Evolutionary conservation across 2,888 invertebrate species (phyloP).

Genomic region (Hypselothyrea guttata): DNA sequence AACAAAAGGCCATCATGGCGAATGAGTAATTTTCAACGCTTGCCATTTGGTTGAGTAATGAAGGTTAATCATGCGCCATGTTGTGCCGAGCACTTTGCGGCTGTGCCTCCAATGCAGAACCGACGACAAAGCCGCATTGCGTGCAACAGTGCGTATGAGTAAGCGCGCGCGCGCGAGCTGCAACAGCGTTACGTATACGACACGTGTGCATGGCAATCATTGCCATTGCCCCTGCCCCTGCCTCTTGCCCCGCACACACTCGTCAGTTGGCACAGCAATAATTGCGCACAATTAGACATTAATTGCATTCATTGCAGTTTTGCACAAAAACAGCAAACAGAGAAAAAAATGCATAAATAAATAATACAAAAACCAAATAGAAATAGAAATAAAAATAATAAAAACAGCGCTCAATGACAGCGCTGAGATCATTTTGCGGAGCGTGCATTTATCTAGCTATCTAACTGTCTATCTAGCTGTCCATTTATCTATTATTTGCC

Average conservation of each 20-base stretch:
- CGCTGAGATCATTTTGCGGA: slow-evolving; percentile 57
- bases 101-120: slow-evolving; percentile 31
- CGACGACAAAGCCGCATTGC: slow-evolving; percentile 11
- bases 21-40: slow-evolving; percentile 61
- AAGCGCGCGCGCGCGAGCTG: too few relatives aligned
- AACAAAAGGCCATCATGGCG: slow-evolving; percentile 48
- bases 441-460: slow-evolving; percentile 20
- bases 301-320: slow-evolving; percentile 65
- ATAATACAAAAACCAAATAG: too few relatives aligned
- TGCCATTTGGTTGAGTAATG: slow-evolving; percentile 44
- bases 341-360: too few relatives aligned
- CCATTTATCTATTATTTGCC: slow-evolving; percentile 7
- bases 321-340: slow-evolving; percentile 12
- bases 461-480: slow-evolving; percentile 6
- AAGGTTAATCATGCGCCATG: slow-evolving; percentile 69
- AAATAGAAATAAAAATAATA: too few relatives aligned
- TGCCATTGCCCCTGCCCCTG: neutral
- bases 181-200: slow-evolving; percentile 62
- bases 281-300: slow-evolving; percentile 74
- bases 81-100: slow-evolving; percentile 48
- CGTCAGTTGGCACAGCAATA: slow-evolving; percentile 39
- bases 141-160: slow-evolving; percentile 63
- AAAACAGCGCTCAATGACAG: slow-evolving; percentile 34
- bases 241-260: slow-evolving; percentile 1
- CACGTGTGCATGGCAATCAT: slow-evolving; percentile 50